Percentiles rank a stretch among this genome's conserved stretches.
These are phyloP conservation scores for Motacilla alba DNA, from an alignment of 2,113 vertebrate genomes.

Conservation along the genomic window DNA sequence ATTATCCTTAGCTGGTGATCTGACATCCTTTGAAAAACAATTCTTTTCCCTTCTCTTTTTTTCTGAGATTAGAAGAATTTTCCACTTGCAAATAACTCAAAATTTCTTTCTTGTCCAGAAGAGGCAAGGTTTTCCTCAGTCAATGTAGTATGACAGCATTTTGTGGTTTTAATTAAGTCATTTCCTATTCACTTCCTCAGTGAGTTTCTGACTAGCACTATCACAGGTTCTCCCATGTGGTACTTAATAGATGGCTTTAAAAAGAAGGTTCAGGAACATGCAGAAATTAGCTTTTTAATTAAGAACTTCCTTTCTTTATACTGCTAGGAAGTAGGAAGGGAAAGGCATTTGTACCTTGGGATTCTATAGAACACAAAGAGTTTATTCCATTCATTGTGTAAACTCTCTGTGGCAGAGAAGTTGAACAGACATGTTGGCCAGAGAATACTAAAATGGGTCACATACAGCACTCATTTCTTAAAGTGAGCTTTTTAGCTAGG, in stretches of 20 bases:
- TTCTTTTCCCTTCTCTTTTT: not conserved
- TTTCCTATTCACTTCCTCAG: slow-evolving; percentile 36
- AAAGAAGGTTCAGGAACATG: not conserved
- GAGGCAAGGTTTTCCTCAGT: not conserved
- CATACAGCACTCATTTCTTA: not conserved
- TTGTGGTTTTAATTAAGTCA: slow-evolving; percentile 1
- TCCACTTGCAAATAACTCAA: not conserved
- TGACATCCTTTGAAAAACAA: not conserved
- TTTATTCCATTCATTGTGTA: not conserved
- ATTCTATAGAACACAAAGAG: not conserved
- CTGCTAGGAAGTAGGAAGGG: slow-evolving; percentile 35
- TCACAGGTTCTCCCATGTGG: not conserved
- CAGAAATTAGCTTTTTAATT: slow-evolving; percentile 9
- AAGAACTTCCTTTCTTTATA: slow-evolving; percentile 50
- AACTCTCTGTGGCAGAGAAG: not conserved
- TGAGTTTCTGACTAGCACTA: not conserved
- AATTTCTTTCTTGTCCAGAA: not conserved
- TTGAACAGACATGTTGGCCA: not conserved
- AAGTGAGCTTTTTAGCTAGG: not conserved
- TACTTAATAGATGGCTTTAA: not conserved
- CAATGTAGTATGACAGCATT: not conserved
- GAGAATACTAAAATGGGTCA: not conserved
- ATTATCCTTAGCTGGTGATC: not conserved
- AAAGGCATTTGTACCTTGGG: not conserved
- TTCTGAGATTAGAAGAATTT: not conserved